Evolutionary conservation across 2,888 invertebrate species (phyloP).

Genomic region (Amphimallon solstitiale): DNA sequence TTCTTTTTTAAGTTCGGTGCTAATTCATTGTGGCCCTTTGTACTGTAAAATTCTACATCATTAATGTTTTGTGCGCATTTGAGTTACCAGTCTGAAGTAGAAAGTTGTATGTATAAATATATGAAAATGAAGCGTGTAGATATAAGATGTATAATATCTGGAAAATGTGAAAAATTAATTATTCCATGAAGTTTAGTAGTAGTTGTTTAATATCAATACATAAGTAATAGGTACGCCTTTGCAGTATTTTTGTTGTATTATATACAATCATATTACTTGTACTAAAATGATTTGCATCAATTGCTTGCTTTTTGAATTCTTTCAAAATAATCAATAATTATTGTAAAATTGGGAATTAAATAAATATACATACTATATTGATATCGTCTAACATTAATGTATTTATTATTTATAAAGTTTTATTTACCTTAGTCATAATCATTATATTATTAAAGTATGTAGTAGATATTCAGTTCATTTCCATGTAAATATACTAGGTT

Average conservation of each 20-base stretch:
- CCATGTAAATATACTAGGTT: constrained; percentile 36
- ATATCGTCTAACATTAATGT: constrained; percentile 26
- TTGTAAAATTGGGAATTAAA: neutral
- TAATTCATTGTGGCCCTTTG: too few relatives aligned
- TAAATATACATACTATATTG: constrained; percentile 26
- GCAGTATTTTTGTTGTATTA: constrained; percentile 44
- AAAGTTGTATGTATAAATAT: neutral
- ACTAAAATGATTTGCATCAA: neutral
- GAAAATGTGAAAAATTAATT: constrained; percentile 18
- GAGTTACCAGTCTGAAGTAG: constrained; percentile 1
- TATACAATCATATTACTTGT: constrained; percentile 18
- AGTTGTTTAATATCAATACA: constrained; percentile 32
- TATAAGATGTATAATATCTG: neutral
- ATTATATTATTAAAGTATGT: constrained; percentile 5
- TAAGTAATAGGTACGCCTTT: constrained; percentile 45
- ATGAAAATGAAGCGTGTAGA: neutral
- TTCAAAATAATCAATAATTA: neutral
- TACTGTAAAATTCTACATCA: too few relatives aligned
- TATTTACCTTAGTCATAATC: constrained; percentile 10
- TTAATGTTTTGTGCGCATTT: neutral
- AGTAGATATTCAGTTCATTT: constrained; percentile 18
- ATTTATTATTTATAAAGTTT: constrained; percentile 30
- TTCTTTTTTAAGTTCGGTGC: neutral
- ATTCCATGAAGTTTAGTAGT: constrained; percentile 23
- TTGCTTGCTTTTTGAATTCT: neutral